Base-by-base conservation (phyloP, 2,888 invertebrate genomes). In the Andricus curvator region DNA sequence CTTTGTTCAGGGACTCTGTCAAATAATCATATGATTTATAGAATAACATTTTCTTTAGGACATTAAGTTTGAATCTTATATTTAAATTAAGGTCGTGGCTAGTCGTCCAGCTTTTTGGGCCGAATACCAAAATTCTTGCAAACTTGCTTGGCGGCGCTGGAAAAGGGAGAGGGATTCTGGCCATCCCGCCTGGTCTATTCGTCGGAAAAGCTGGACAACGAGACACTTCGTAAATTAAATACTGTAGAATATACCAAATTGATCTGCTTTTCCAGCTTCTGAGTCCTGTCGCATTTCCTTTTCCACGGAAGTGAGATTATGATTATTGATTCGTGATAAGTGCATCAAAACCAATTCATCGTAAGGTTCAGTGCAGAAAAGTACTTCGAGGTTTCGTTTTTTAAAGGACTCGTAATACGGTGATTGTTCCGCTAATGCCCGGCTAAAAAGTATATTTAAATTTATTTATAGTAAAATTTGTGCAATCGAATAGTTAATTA, bases 341-440 rank as follows among this genome's bases (percentile, higher is more conserved):
- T 99, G 98, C 95, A 98, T 95, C 29, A 99, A 93, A 4, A 99
- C 98, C 78, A 99, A 93, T 93, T 99, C 99, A 92, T 99, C 99
- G 88, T 99, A 98, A n/a, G 97, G 96, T 90, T 99, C 99, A 89
- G 97, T 99, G 90, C 99, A 98, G 93, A 98, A 99, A 20, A 99
- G 93, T 0, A 99, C 99, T 93, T 99, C 98, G 8, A 97, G 95
- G 86, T 97, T 96, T 77, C 96, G 96, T 90, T 96, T 96, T 91
- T 97, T 97, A 22, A 99, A 94, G 17, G 97, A 97, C 93, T 99
- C 99, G 89, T 96, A 98, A 92, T 99, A 99, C 0, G 99, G 99
- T 0, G 99, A 99, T 0, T 96, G 95, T 93, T 98, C 98, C 0
- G 99, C 99, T 78, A 99, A 94, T 82, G 96, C 95, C 41, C 99